These are phyloP conservation scores for Malurus splendens DNA, from an alignment of 2,797 vertebrate species.

Conservation along the genomic window DNA sequence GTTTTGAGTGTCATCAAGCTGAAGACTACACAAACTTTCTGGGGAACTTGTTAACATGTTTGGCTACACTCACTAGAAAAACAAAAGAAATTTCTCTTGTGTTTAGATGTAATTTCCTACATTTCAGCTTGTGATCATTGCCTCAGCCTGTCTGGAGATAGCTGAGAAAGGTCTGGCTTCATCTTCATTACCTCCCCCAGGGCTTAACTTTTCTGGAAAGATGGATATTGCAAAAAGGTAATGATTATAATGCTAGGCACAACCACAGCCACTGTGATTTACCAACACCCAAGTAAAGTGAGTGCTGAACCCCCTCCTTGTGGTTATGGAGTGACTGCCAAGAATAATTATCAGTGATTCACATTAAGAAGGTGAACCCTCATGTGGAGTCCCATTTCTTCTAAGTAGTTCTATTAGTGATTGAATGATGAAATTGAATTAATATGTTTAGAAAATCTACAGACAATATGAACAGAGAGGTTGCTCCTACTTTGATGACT, in stretches of 20 bases:
- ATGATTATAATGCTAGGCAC: background rate
- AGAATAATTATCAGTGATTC: background rate
- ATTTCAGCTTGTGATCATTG: background rate
- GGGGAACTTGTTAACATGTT: background rate
- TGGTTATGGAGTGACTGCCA: background rate
- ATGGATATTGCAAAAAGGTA: background rate
- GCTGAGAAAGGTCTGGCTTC: background rate
- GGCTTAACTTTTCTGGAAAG: background rate
- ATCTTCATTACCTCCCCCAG: background rate
- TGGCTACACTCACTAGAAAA: background rate
- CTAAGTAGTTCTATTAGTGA: background rate
- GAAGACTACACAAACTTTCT: background rate
- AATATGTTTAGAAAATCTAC: background rate
- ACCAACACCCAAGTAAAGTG: background rate
- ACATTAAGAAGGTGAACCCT: background rate
- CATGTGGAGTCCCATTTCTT: background rate
- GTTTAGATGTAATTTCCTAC: background rate
- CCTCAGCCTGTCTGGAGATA: background rate
- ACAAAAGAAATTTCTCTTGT: background rate
- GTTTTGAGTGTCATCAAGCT: background rate
- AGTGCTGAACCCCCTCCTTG: background rate
- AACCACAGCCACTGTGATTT: background rate
- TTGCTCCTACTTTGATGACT: background rate
- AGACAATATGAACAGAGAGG: background rate
- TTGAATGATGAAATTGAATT: background rate